Conservation (phyloP, 2,888 invertebrate species). For the Aphodius sticticus region DNA sequence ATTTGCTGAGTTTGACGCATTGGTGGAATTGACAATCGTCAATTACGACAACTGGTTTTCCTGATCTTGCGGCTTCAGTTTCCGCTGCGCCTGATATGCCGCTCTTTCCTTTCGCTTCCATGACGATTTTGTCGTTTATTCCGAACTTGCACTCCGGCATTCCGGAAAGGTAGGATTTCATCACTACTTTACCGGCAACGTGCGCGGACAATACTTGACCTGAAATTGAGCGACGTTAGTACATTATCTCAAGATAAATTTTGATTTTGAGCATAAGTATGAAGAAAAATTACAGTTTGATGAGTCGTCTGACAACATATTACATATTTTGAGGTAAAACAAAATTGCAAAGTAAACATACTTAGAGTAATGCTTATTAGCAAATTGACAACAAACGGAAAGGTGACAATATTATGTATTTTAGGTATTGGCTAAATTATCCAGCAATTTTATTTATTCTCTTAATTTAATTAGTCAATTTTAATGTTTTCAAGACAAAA, state of each 20-base stretch:
- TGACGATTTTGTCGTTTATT: constrained; percentile 98
- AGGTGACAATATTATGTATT: too few species aligned
- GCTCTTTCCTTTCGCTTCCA: constrained; percentile 90
- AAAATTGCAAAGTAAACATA: too few species aligned
- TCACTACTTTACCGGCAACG: constrained; percentile 98
- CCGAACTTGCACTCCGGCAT: constrained; percentile 99
- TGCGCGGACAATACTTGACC: constrained; percentile 98
- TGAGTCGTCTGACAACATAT: too few species aligned
- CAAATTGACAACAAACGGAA: too few species aligned
- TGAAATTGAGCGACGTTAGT: constrained; percentile 52
- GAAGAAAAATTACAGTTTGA: too few species aligned
- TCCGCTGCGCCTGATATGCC: constrained; percentile 70
- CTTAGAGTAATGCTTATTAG: too few species aligned
- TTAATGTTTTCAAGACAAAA: too few species aligned
- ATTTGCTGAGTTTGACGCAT: constrained; percentile 99
- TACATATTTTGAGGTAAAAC: too few species aligned
- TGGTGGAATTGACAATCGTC: constrained; percentile 99
- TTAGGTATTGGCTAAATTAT: too few species aligned
- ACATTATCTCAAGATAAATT: neutral
- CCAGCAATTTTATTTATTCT: too few species aligned
- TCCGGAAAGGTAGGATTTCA: constrained; percentile 99
- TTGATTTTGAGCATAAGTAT: too few species aligned
- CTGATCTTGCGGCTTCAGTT: constrained; percentile 83
- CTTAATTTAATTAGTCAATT: too few species aligned
- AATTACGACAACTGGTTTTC: constrained; percentile 98